Conservation (phyloP, 2,797 vertebrate species). For the Centroberyx gerrardi region DNA sequence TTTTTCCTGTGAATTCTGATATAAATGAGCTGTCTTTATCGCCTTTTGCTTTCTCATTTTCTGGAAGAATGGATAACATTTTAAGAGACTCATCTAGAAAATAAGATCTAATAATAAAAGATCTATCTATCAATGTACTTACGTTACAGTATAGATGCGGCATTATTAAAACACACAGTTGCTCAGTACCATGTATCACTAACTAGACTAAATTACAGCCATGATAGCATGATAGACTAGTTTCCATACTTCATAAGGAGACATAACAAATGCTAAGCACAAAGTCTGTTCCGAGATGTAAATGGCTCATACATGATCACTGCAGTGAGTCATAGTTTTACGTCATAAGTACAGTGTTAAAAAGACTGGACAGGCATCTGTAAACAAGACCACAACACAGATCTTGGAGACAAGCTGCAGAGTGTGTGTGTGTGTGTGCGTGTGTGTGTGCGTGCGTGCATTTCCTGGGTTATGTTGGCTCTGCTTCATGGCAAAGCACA, state of each 20-base stretch:
- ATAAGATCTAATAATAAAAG: no score
- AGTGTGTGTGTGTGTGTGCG: neutral
- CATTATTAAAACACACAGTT: no score
- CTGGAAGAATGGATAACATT: no score
- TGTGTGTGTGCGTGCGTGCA: conserved; percentile 2
- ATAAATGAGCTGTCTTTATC: no score
- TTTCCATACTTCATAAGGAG: neutral
- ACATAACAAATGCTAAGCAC: no score
- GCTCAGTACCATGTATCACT: no score
- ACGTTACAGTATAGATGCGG: no score
- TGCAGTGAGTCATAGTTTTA: conserved; percentile 21
- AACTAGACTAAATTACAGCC: neutral
- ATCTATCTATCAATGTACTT: no score
- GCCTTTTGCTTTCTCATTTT: no score
- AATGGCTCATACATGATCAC: conserved; percentile 13
- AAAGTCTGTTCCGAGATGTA: neutral
- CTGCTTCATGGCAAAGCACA: conserved; percentile 30
- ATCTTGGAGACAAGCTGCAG: conserved; percentile 16
- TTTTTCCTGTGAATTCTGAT: no score
- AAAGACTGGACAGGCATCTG: conserved; percentile 5
- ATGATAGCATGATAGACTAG: neutral
- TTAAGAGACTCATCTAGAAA: no score
- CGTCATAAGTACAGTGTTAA: conserved; percentile 18
- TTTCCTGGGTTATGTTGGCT: conserved; percentile 30
- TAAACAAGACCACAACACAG: conserved; percentile 45